Evolutionary conservation across 2,797 vertebrate species (phyloP).

Genomic region (Menidia menidia): DNA sequence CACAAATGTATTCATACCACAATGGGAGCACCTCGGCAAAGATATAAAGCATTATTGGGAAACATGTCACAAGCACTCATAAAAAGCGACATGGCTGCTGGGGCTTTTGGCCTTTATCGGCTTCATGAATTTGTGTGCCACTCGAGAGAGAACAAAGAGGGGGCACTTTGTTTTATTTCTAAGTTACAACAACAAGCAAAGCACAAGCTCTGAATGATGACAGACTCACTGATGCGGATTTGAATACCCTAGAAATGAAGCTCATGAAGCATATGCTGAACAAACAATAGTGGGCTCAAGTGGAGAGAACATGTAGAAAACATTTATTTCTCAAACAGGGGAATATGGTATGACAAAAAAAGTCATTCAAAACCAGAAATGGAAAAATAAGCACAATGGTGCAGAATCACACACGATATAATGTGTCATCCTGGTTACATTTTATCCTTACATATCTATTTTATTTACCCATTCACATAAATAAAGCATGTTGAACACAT

Average conservation of each 20-base stretch:
- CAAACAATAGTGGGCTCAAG: constrained; percentile 20
- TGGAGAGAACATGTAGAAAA: constrained; percentile 36
- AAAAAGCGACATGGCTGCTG: constrained; percentile 47
- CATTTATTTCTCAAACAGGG: constrained; percentile 41
- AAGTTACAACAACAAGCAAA: constrained; percentile 33
- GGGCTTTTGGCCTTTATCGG: constrained; percentile 64
- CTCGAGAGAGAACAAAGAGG: constrained; percentile 45
- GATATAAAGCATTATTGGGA: constrained; percentile 51
- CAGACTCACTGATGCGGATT: constrained; percentile 46
- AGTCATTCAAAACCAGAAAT: constrained; percentile 20
- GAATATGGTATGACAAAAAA: constrained; percentile 26
- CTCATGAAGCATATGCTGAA: constrained; percentile 37
- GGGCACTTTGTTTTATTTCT: constrained; percentile 50
- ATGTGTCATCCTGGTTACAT: constrained; percentile 14
- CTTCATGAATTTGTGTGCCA: constrained; percentile 58
- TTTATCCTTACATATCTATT: not conserved
- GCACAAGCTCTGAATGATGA: constrained; percentile 44
- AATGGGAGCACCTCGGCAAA: constrained; percentile 37
- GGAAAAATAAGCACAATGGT: constrained; percentile 7
- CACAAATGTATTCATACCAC: constrained; percentile 42
- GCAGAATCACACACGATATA: constrained; percentile 26
- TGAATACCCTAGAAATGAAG: constrained; percentile 53
- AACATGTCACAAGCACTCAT: constrained; percentile 62
- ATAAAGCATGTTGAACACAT: too few species aligned
- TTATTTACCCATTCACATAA: too few species aligned